These are phyloP conservation scores for Ditula angustiorana DNA, from an alignment of 2,888 invertebrate species.

Conservation along the genomic window DNA sequence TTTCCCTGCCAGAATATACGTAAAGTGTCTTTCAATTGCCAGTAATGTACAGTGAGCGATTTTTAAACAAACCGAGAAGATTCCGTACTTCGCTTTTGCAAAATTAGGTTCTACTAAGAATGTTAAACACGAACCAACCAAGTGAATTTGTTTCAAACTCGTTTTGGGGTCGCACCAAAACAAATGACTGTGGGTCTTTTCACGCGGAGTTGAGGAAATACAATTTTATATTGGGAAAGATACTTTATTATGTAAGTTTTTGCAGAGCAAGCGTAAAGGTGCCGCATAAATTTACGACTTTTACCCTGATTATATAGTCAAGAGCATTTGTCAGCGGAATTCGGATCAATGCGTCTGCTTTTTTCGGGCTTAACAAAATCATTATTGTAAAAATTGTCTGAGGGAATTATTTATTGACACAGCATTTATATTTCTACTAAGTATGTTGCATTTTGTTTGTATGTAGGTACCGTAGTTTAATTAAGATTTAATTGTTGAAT, in stretches of 20 bases:
- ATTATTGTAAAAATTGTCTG: neutral
- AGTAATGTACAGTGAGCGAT: constrained; percentile 6
- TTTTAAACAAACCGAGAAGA: constrained; percentile 33
- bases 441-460: neutral
- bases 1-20: neutral
- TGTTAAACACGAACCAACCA: constrained; percentile 64
- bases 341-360: neutral
- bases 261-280: constrained; percentile 6
- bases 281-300: constrained; percentile 12
- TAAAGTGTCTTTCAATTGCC: constrained; percentile 10
- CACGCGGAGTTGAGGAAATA: constrained; percentile 63
- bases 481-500: neutral
- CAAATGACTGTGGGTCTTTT: constrained; percentile 75
- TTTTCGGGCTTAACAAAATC: neutral
- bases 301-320: constrained; percentile 5
- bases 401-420: too few species aligned
- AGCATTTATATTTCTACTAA: too few species aligned
- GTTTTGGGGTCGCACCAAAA: constrained; percentile 60
- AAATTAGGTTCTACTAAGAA: constrained; percentile 59
- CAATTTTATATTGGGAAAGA: constrained; percentile 17
- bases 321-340: constrained; percentile 1
- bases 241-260: constrained; percentile 25
- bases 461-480: too few species aligned
- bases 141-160: constrained; percentile 68
- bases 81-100: constrained; percentile 38